Evolutionary conservation across 2,888 invertebrate genomes (phyloP), one percentile per base, ranked within the genome.

Genomic region (Hetaerina titia): DNA sequence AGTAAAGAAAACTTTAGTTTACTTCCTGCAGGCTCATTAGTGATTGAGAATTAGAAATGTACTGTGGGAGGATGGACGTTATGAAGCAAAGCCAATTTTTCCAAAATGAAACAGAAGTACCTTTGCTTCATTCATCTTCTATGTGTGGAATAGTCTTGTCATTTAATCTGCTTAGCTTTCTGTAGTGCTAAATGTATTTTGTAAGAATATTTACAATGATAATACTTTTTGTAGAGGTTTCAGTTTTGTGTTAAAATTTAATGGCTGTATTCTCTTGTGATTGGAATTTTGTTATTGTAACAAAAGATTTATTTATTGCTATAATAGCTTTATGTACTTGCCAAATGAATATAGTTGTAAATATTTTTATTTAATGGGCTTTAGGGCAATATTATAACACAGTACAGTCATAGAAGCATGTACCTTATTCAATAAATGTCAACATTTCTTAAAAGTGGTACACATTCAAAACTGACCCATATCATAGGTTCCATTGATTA

Each of bases 351-450:
- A 81, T 81, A 81, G 81, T 31, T 81, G 81, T 31, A 81, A 81
- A 81, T 81, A 81, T 81, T 81, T 92, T 69, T 63, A 90, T 90
- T 45, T 92, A 92, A 89, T 89, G 19, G 69, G 56, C 69, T 69
- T 63, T 11, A 64, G 89, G 56, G 89, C 89, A 56, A 92, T 64
- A 69, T 64, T 92, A 2, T 64, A 92, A 92, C 64, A 69, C 56
- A 69, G 64, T 92, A 69, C 69, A 92, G 31, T 92, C 45, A 92
- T 19, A 92, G 92, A 92, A 92, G 63, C 69, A 92, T 92, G 69
- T 92, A 64, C 56, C 64, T 92, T 69, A 58, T 89, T 69, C 22
- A 45, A 69, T 69, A 56, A 92, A 92, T 69, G 64, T n/a, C 92
- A 92, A 92, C 92, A 92, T 74, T 56, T 45, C 56, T 92, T 92